phyloP scores from a whole-genome alignment of 2,888 invertebrate genomes.

The Xylota sylvarum region DNA sequence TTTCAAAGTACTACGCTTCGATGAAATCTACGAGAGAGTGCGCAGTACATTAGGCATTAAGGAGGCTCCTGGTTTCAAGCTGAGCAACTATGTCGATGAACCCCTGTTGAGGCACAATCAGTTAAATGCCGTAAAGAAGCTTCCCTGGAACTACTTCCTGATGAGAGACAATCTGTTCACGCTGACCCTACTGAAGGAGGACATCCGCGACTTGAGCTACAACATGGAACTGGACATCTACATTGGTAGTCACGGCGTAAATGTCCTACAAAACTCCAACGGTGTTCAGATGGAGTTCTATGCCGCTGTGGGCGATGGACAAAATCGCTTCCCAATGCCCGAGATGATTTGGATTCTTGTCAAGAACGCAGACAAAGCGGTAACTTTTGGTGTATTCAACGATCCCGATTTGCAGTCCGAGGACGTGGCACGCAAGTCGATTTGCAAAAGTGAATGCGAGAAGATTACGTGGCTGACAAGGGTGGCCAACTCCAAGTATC shows the following conservation, averaged over 20 bases:
- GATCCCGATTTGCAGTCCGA: constrained; percentile 72
- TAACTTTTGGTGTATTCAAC: constrained; percentile 79
- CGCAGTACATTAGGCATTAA: constrained; percentile 69
- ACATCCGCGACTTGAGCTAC: constrained; percentile 77
- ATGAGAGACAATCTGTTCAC: constrained; percentile 78
- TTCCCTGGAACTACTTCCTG: constrained; percentile 80
- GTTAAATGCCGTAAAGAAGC: constrained; percentile 78
- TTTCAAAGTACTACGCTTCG: constrained; percentile 79
- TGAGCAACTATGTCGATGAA: constrained; percentile 78
- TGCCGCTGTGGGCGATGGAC: constrained; percentile 70
- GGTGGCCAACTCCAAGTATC: constrained; percentile 51
- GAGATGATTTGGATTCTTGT: constrained; percentile 80
- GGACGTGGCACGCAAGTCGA: constrained; percentile 63
- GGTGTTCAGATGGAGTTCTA: constrained; percentile 79
- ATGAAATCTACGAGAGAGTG: constrained; percentile 79
- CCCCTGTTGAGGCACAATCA: constrained; percentile 79
- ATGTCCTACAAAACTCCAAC: constrained; percentile 68
- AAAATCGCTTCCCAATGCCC: constrained; percentile 80
- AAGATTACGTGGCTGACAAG: constrained; percentile 79
- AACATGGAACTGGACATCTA: constrained; percentile 78
- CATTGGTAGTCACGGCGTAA: constrained; percentile 79
- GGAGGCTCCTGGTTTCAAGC: constrained; percentile 77
- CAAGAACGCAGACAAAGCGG: constrained; percentile 75
- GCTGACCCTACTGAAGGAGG: constrained; percentile 78
- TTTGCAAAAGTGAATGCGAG: constrained; percentile 79